phyloP scores from a whole-genome alignment of 2,888 invertebrate species.

The Leucophora obtusa region DNA sequence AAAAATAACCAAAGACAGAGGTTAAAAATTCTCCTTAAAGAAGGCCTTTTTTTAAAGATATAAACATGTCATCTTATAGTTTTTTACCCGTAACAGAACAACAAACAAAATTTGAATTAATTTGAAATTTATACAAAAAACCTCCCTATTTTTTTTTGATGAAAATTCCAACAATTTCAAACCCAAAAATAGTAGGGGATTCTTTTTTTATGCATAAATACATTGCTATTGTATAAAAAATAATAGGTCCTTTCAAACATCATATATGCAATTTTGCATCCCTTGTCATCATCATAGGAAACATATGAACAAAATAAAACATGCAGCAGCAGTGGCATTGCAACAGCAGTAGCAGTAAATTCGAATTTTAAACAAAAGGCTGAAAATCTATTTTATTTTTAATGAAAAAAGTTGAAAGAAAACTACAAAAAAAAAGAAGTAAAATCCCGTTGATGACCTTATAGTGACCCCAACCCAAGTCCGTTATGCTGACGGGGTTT shows the following conservation, averaged over 20 bases:
- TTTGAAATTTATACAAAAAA: conserved; percentile 36
- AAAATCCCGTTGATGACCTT: conserved; percentile 75
- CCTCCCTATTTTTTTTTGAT: conserved; percentile 40
- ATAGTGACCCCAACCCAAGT: conserved; percentile 73
- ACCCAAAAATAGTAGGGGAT: conserved; percentile 33
- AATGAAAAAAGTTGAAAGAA: conserved; percentile 22
- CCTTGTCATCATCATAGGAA: conserved; percentile 60
- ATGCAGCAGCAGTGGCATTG: not conserved
- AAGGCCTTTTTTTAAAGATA: conserved; percentile 30
- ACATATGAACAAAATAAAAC: not conserved
- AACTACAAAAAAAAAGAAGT: conserved; percentile 34
- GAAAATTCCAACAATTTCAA: conserved; percentile 2
- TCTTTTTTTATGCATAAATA: conserved; percentile 25
- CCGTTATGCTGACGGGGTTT: conserved; percentile 56
- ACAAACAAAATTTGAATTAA: conserved; percentile 53
- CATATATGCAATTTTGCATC: conserved; percentile 62
- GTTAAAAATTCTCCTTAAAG: conserved; percentile 54
- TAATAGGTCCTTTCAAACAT: not conserved
- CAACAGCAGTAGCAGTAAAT: conserved; percentile 18
- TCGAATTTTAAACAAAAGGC: conserved; percentile 53
- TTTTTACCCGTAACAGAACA: conserved; percentile 17
- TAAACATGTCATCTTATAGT: conserved; percentile 44
- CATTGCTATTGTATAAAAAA: not conserved
- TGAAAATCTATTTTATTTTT: conserved; percentile 43
- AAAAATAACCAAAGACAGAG: conserved; percentile 35